Conservation (phyloP, 2,113 vertebrate genomes). For the Pardalotus punctatus region DNA sequence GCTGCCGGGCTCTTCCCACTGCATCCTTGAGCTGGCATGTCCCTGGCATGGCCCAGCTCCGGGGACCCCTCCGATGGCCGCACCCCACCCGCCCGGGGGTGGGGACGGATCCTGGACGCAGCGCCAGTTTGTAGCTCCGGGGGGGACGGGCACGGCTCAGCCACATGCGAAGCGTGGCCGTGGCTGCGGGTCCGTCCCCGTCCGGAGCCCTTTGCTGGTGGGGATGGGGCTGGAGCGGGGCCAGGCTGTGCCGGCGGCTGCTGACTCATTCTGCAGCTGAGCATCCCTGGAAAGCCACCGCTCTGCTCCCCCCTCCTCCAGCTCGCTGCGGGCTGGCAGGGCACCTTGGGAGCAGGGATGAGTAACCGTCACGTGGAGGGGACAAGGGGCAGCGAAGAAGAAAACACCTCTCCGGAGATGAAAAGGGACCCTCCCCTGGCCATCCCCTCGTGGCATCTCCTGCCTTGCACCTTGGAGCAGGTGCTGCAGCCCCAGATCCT, state of each 20-base stretch:
- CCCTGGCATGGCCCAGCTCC: neutral
- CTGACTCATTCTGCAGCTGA: conserved; percentile 65
- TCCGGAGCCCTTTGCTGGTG: neutral
- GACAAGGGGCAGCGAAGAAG: neutral
- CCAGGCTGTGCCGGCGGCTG: conserved; percentile 31
- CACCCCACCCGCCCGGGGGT: rapidly evolving
- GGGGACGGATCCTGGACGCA: rapidly evolving
- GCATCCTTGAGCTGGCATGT: neutral
- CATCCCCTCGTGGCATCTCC: neutral
- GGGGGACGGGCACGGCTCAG: neutral
- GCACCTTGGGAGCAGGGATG: conserved; percentile 26
- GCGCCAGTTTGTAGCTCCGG: neutral
- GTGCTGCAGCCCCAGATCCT: neutral
- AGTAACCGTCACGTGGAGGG: neutral
- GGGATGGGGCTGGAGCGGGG: neutral
- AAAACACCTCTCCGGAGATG: neutral
- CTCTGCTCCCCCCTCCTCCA: neutral
- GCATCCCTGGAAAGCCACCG: conserved; percentile 48
- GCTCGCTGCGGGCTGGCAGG: conserved; percentile 27
- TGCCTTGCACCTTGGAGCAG: rapidly evolving
- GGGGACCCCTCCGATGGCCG: neutral
- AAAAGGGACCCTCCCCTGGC: neutral
- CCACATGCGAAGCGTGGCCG: neutral
- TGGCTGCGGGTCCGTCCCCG: neutral
- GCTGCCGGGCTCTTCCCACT: neutral